A percentile compares a stretch with the other conserved stretches of the same genome.
Evolutionary conservation across 2,797 vertebrate species (phyloP).

Genomic region (Rhinophrynus dorsalis): DNA sequence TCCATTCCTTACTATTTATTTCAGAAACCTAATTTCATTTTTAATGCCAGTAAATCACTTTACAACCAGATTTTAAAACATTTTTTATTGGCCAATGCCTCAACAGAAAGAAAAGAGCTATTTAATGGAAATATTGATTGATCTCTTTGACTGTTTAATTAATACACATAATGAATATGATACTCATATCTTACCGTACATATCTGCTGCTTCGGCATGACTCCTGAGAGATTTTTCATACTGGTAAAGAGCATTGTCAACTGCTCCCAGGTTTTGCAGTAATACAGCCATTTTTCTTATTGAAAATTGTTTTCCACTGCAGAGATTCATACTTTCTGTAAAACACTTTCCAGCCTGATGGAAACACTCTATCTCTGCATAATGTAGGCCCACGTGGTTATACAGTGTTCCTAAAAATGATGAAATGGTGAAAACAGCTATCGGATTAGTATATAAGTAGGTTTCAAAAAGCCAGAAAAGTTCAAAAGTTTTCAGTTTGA

Average conservation of each 20-base stretch:
- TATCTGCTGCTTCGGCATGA: constrained; percentile 35
- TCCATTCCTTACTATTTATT: neutral
- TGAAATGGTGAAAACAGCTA: neutral
- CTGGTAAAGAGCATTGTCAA: constrained; percentile 25
- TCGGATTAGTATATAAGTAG: no score
- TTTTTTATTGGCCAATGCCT: constrained; percentile 10
- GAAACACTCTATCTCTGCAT: constrained; percentile 41
- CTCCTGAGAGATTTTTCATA: constrained; percentile 34
- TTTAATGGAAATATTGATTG: constrained; percentile 38
- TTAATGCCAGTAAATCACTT: constrained; percentile 11
- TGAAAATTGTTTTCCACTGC: neutral
- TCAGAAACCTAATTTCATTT: neutral
- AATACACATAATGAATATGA: constrained; percentile 36
- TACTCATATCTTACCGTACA: neutral
- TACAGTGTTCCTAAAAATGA: constrained; percentile 36
- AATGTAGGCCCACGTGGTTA: constrained; percentile 45
- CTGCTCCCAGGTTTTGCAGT: constrained; percentile 30
- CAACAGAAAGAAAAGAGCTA: constrained; percentile 13
- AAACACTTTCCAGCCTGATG: constrained; percentile 39
- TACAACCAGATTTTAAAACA: neutral
- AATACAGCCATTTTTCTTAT: constrained; percentile 19
- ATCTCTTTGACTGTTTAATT: constrained; percentile 17
- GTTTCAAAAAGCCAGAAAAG: no score
- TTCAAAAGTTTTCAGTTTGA: no score
- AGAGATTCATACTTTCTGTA: constrained; percentile 32